Evolutionary conservation across 2,888 invertebrate species (phyloP).

Genomic region (Busseola fusca): DNA sequence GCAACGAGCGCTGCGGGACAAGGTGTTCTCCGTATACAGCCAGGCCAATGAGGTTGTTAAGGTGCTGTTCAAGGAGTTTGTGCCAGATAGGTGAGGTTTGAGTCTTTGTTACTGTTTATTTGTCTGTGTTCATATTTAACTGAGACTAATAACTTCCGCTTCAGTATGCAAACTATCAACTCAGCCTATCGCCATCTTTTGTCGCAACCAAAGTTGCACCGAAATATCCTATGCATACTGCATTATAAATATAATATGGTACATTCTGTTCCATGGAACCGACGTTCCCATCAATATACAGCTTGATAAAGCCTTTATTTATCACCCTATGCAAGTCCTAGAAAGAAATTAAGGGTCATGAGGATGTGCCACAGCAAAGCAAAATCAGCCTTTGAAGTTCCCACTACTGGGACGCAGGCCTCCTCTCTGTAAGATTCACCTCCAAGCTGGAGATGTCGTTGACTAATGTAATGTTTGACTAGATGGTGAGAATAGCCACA

Average conservation of each 20-base stretch:
- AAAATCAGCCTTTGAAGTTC: no score
- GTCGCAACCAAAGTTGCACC: neutral
- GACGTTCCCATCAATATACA: neutral
- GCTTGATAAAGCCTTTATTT: neutral
- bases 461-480: neutral
- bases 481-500: neutral
- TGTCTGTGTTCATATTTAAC: neutral
- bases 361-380: neutral
- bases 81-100: conserved; percentile 91
- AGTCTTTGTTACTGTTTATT: neutral
- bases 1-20: conserved; percentile 94
- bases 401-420: no score
- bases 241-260: neutral
- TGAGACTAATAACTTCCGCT: neutral
- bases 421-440: neutral
- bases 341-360: neutral
- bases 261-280: neutral
- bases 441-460: neutral
- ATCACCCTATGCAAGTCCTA: neutral
- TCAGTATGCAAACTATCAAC: neutral
- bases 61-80: conserved; percentile 94
- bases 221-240: neutral
- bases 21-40: conserved; percentile 96
- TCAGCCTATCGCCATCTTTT: neutral
- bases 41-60: conserved; percentile 94